phyloP scores from a whole-genome alignment of 2,888 invertebrate genomes.

The Hetaerina titia region DNA sequence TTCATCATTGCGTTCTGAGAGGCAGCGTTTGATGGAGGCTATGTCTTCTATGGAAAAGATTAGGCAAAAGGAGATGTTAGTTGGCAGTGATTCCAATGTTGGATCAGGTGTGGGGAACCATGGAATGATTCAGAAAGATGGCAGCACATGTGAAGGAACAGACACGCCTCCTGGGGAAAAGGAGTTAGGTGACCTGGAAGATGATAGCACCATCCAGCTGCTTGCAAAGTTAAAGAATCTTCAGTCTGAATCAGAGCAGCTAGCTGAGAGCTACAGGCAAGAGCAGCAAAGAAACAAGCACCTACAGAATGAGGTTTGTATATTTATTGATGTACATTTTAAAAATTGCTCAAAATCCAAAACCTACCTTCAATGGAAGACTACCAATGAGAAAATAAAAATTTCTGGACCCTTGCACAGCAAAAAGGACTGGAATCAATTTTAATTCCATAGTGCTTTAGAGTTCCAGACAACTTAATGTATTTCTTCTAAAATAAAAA shows the following conservation, averaged over 20 bases:
- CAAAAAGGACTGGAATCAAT: no score
- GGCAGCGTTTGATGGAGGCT: slow-evolving; percentile 67
- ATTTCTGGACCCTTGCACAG: no score
- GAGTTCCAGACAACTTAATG: background rate
- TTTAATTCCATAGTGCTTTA: no score
- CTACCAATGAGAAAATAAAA: no score
- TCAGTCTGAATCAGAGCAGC: slow-evolving; percentile 72
- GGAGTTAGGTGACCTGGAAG: slow-evolving; percentile 70
- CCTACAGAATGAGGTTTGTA: slow-evolving; percentile 81
- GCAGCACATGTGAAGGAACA: slow-evolving; percentile 41
- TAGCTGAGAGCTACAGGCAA: slow-evolving; percentile 78
- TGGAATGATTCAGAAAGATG: slow-evolving; percentile 74
- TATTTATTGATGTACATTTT: background rate
- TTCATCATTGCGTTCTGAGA: slow-evolving; percentile 67
- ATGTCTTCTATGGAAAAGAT: slow-evolving; percentile 70
- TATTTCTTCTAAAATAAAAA: background rate
- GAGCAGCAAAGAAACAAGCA: slow-evolving; percentile 84
- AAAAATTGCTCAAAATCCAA: background rate
- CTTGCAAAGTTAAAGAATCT: slow-evolving; percentile 71
- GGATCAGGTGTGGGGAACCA: background rate
- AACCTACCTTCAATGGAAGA: background rate
- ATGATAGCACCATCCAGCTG: slow-evolving; percentile 71
- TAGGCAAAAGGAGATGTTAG: slow-evolving; percentile 73
- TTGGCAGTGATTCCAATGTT: background rate
- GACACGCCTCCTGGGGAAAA: slow-evolving; percentile 68